Evolutionary conservation across 35 echinoderm and acorn worm genomes (phyloP).

Genomic region (Amphiura filiformis): DNA sequence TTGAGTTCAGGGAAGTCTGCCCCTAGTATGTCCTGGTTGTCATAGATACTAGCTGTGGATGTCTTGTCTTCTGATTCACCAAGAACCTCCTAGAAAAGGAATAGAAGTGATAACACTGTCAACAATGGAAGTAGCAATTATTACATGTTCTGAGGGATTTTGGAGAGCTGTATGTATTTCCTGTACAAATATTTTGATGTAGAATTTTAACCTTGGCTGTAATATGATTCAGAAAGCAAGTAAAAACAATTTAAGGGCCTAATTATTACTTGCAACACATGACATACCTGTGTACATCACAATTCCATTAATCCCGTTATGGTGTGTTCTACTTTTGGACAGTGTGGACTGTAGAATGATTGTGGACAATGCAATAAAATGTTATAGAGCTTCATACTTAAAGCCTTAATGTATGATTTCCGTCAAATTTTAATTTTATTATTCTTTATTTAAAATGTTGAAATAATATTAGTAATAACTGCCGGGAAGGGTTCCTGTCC

Average conservation of each 20-base stretch:
- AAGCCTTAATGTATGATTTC: too few relatives aligned
- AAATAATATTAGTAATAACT: too few relatives aligned
- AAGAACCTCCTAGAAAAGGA: conserved; percentile 23
- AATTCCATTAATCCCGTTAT: neutral
- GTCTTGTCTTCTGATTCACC: neutral
- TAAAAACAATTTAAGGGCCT: neutral
- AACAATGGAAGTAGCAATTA: too few relatives aligned
- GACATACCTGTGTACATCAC: neutral
- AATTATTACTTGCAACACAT: neutral
- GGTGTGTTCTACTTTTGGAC: neutral
- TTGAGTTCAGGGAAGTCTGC: conserved; percentile 5
- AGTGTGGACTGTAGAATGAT: too few relatives aligned
- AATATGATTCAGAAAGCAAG: neutral
- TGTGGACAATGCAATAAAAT: too few relatives aligned
- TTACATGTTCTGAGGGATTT: too few relatives aligned
- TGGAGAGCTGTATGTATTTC: neutral
- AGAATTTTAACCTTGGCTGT: neutral
- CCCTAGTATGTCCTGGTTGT: conserved; percentile 19
- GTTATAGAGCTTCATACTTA: too few relatives aligned
- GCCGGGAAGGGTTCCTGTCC: too few relatives aligned
- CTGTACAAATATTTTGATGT: neutral
- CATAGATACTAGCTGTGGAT: neutral
- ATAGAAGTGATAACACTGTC: neutral
- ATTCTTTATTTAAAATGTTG: too few relatives aligned
- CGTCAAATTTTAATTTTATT: too few relatives aligned